Percentiles rank a stretch among this genome's conserved stretches.
These are phyloP conservation scores for Oncopodura yosiiana DNA, from an alignment of 1,140 invertebrate species.

Conservation along the genomic window DNA sequence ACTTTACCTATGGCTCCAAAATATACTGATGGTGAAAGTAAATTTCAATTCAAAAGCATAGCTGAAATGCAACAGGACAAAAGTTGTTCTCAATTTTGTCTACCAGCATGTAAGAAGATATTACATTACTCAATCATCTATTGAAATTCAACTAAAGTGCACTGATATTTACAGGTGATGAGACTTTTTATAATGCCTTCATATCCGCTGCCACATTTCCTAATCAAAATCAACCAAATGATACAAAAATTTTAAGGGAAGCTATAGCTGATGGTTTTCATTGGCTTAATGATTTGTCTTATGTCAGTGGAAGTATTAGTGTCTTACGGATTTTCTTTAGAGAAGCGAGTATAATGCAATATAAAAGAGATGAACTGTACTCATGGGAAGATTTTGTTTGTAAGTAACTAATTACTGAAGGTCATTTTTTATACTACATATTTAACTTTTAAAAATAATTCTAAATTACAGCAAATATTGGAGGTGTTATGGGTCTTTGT, in stretches of 20 bases:
- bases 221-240: constrained; percentile 33
- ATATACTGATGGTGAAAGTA: neutral
- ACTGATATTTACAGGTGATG: constrained; percentile 23
- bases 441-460: neutral
- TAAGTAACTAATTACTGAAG: neutral
- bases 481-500: constrained; percentile 56
- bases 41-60: constrained; percentile 18
- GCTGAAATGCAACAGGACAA: constrained; percentile 21
- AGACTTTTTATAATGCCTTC: constrained; percentile 34
- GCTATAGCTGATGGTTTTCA: constrained; percentile 21
- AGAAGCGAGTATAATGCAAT: constrained; percentile 34
- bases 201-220: constrained; percentile 29
- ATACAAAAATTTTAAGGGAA: constrained; percentile 31
- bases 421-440: neutral
- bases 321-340: constrained; percentile 33
- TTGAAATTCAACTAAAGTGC: neutral
- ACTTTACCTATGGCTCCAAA: too few relatives aligned
- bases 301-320: constrained; percentile 32
- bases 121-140: neutral
- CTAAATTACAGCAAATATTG: constrained; percentile 46
- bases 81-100: constrained; percentile 31
- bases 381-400: constrained; percentile 36
- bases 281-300: constrained; percentile 30
- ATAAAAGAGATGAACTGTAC: constrained; percentile 35
- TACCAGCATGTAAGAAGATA: neutral